These are phyloP conservation scores for Uria lomvia DNA, from an alignment of 2,113 vertebrate genomes.

Conservation along the genomic window DNA sequence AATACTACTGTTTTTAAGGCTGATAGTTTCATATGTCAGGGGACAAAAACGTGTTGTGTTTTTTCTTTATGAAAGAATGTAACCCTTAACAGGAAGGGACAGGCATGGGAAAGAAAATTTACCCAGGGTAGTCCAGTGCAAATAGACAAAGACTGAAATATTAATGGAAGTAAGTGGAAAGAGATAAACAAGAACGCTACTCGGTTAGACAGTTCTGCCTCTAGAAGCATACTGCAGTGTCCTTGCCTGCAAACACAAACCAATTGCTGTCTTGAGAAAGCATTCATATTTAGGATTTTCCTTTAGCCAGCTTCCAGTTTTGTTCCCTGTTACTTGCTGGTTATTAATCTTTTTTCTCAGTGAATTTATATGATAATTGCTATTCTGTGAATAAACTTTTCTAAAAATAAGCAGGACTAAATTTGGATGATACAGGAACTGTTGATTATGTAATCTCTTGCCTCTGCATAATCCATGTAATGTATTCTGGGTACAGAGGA, in stretches of 20 bases:
- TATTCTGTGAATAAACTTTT: neutral
- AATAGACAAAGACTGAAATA: neutral
- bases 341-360: neutral
- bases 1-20: neutral
- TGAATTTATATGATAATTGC: neutral
- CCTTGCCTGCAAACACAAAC: neutral
- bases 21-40: neutral
- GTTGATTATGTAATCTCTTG: neutral
- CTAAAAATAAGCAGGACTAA: conserved; percentile 8
- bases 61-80: neutral
- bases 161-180: neutral
- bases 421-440: neutral
- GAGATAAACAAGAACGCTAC: neutral
- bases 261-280: neutral
- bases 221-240: neutral
- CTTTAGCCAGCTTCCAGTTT: neutral
- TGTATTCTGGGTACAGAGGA: neutral
- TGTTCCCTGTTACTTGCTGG: neutral
- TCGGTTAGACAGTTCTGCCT: neutral
- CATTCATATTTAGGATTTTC: neutral
- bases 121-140: neutral
- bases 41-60: neutral
- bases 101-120: neutral
- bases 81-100: neutral
- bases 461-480: neutral